Base-by-base conservation (phyloP, 2,797 vertebrate genomes). In the Epinephelus awoara region DNA sequence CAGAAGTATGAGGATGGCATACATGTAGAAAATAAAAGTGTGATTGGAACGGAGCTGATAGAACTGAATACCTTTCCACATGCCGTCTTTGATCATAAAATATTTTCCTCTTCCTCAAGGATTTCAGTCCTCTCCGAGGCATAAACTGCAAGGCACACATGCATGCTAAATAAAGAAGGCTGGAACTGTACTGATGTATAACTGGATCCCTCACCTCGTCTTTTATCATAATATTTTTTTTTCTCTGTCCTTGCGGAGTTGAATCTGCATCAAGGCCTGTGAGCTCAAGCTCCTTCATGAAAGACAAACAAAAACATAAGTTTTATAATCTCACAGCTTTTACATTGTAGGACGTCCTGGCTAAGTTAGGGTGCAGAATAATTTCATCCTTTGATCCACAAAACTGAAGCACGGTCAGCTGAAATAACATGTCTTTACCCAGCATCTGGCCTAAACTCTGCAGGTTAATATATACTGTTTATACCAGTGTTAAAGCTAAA, bases 41-140 rank as follows among this genome's bases (percentile, higher is more conserved):
- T 80, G 81, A 67, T 67, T 81, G 76, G 63, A 86, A 44, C 40
- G 18, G 73, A 82, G 78, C 57, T 81, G 67, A 79, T 74, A 25
- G 67, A 75, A 54, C 38, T n/a, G 65, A 87, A 88, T 82, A 84
- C 70, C 65, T 80, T 85, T 75, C 67, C 23, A 15, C 55, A 42
- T 57, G 74, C 65, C 2, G 25, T 51, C 86, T 89, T 91, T 90
- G 77, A 91, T 91, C 81, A 76, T 67, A 70, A 75, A 38, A 83
- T 84, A n/a, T 65, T 67, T 75, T 71, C 23, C 38, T 52, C 21
- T 18, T 79, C 83, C 82, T 74, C 69, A 68, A 72, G 80, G 85
- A 84, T 84, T 87, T 85, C 40, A 80, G 57, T 9, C n/a, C 54
- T 88, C 67, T 86, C 74, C 3, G 9, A 86, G 77, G 72, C 61